Conservation (phyloP, 2,797 vertebrate species). For the Heteromormyrus szaboi region DNA sequence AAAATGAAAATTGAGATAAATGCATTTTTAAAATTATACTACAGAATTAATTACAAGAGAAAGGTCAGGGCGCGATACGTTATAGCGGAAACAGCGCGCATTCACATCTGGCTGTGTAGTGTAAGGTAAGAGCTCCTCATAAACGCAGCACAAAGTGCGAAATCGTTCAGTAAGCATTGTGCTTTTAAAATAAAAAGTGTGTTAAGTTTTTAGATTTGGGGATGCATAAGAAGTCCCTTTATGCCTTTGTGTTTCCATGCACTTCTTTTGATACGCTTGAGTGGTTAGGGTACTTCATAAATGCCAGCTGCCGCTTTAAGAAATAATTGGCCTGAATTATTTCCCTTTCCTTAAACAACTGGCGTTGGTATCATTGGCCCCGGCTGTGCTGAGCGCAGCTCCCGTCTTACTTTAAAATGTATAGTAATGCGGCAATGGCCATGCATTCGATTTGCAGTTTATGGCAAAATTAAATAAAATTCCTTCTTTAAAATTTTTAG, state of each 20-base stretch:
- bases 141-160: neutral
- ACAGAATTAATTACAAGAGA: neutral
- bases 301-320: conserved; percentile 34
- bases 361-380: conserved; percentile 28
- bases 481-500: neutral
- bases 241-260: conserved; percentile 14
- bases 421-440: neutral
- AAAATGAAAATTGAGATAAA: neutral
- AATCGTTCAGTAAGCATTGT: neutral
- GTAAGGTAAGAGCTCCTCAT: neutral
- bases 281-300: neutral
- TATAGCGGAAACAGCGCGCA: neutral
- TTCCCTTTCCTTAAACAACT: conserved; percentile 30
- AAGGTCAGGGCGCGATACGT: neutral
- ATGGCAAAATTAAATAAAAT: neutral
- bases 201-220: neutral
- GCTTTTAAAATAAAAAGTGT: neutral
- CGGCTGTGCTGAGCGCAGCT: neutral
- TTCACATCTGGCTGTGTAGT: neutral
- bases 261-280: conserved; percentile 4
- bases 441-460: neutral
- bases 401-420: neutral
- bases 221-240: neutral
- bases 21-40: neutral
- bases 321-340: conserved; percentile 38